Base-by-base conservation (phyloP, 2,888 invertebrate genomes). In the Tuberolachnus salignus region DNA sequence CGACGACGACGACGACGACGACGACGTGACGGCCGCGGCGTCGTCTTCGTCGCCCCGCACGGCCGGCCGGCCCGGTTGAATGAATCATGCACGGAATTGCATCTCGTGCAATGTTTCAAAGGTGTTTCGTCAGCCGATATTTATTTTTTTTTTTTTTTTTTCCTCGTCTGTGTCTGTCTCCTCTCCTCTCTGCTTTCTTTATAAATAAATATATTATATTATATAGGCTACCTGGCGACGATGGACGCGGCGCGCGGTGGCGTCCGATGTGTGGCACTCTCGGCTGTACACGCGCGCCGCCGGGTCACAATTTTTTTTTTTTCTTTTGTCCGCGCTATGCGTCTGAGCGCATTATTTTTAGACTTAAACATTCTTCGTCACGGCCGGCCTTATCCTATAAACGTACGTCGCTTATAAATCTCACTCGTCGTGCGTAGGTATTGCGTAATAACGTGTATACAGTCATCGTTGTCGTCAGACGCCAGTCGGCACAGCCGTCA, bases 41-140 rank as follows among this genome's bases (percentile, higher is more conserved):
- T 19, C 64, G 26, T 21, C 64, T 21, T 19, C 64, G 26, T 21
- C 59, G 59, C 59, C 59, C 26, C 26, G 23, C 23, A 57, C 57
- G n/a, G n/a, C n/a, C n/a, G n/a, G n/a, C n/a, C n/a, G n/a, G n/a
- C n/a, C n/a, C n/a, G n/a, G n/a, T n/a, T n/a, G n/a, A n/a, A n/a
- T n/a, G n/a, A n/a, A n/a, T n/a, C n/a, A 19, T 13, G 19, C 42
- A 19, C 57, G 26, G 3, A 21, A 72, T 72, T 72, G 61, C 61
- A 51, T 51, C 26, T 51, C n/a, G 21, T 26, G 75, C 67, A 75
- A 75, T n/a, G 57, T 75, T 34, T 9, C 26, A 14, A 46, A 9
- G 51, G 63, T 75, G 57, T 75, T 75, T 55, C 75, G n/a, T 75
- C 75, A 75, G 66, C 75, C 64, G 55, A 55, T 64, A n/a, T n/a